Percentiles rank a stretch among this genome's conserved stretches.
phyloP scores from a whole-genome alignment of 2,888 invertebrate genomes.

The Apotomis betuletana region DNA sequence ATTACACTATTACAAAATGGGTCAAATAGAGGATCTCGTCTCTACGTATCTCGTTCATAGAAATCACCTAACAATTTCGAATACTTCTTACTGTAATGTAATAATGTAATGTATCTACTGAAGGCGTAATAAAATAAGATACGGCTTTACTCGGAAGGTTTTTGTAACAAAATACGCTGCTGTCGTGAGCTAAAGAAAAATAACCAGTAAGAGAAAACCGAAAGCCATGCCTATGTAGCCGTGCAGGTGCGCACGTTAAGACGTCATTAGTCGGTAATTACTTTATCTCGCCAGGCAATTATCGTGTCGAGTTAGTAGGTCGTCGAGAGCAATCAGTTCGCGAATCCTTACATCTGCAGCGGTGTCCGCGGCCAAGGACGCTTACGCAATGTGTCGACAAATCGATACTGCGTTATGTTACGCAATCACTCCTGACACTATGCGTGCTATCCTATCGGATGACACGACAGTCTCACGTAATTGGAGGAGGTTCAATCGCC shows the following conservation, averaged over 20 bases:
- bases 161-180: not conserved
- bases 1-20: too few species aligned
- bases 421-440: slow-evolving; percentile 61
- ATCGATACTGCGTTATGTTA: slow-evolving; percentile 69
- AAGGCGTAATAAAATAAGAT: not conserved
- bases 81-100: too few species aligned
- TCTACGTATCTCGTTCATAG: too few species aligned
- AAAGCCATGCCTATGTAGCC: slow-evolving; percentile 1
- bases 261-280: slow-evolving; percentile 31
- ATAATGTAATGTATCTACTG: too few species aligned
- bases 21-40: too few species aligned
- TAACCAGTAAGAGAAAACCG: not conserved
- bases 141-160: not conserved
- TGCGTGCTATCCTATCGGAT: slow-evolving; percentile 43
- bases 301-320: slow-evolving; percentile 20
- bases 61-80: too few species aligned
- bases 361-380: slow-evolving; percentile 55
- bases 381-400: slow-evolving; percentile 64
- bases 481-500: slow-evolving; percentile 18
- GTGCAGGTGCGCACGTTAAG: slow-evolving; percentile 17
- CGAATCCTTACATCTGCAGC: slow-evolving; percentile 73
- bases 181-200: not conserved
- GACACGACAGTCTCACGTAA: slow-evolving; percentile 33
- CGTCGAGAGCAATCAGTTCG: slow-evolving; percentile 52
- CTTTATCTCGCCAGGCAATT: slow-evolving; percentile 30